Evolutionary conservation across 2,888 invertebrate species (phyloP), one percentile per base, ranked within the genome.

Genomic region (Nasonia oneida): DNA sequence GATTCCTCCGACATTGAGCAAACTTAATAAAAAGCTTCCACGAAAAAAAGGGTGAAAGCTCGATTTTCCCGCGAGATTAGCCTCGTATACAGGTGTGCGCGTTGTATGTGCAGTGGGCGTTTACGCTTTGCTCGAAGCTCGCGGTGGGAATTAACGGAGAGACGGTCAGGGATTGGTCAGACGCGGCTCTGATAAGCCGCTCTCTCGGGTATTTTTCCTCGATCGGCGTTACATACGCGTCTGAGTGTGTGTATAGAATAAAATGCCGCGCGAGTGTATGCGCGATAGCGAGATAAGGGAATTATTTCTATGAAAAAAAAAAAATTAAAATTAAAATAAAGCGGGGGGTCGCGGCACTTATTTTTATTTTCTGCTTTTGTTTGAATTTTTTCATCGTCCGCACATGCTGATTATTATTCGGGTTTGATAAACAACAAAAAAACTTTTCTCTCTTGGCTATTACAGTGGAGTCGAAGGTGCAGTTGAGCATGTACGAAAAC

Each of bases 401-500:
- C 29, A 47, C 6, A 10, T 10, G 47, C 12, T 47, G 47, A 47
- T 47, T 47, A 47, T 47, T 10, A 29, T 42, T 6, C 12, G 10
- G 8, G 12, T 47, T 37, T 37, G 37, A 37, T 47, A 12, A 47
- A 50, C 15, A 53, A 79, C 73, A 64, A 73, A 83, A 84, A 77
- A 86, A 81, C 10, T 75, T 37, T 39, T 73, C 29, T 47, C 42
- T 70, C 8, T 81, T 70, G 10, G 73, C 50, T 23, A 88, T 93
- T 93, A 75, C 92, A 93, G 93, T 92, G 92, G 92, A 93, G 89
- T 89, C 92, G 90, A 92, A 91, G 89, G 83, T 92, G 90, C 93
- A 93, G 91, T 90, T 93, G 91, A 93, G 91, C 89, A 89, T 92
- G 89, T 92, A 90, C 87, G 84, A 90, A 82, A 90, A 88, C 88